Evolutionary conservation across 2,113 vertebrate species (phyloP), one percentile per base, ranked within the genome.

Genomic region (Brachionichthys hirsutus): DNA sequence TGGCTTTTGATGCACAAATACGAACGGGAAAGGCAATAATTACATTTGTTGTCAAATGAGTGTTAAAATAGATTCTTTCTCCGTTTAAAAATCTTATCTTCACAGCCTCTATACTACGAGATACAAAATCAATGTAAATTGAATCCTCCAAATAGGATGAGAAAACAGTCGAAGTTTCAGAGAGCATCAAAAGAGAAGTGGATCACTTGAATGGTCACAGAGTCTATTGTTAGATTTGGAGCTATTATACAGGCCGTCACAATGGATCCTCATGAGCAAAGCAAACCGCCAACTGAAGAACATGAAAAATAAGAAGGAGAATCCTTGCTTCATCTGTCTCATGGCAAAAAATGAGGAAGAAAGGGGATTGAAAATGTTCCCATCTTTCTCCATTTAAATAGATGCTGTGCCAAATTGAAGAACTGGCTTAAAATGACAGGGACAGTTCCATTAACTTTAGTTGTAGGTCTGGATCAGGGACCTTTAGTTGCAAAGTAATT

Each of bases 221-320:
- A 62, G 19, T 42, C 41, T 45, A 55, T 61, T 78, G 84, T 77
- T 83, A 52, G 35, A 66, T 71, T 80, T 60, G 67, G 40, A 69
- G 47, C 56, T 40, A 50, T 30, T 55, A 45, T 46, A 41, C 19
- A 41, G 40, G 47, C 40, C 3, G 1, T 41, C 67, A 73, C 15
- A 62, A 43, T 58, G 43, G 16, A 17, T 70, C 34, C 34, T 57
- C 18, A 1, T 34, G 40, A 57, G 42, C 19, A 63, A 67, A 59
- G 13, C 7, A 60, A 67, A 24, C 43, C 61, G 34, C 17, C 18
- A 19, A 16, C 2, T 20, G 36, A 1, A 54, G 22, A 59, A 51
- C 14, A 22, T n/a, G n/a, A 40, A 63, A 56, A 49, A 58, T n/a
- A 43, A 54, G 57, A 24, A 50, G 60, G 14, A 53, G 48, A 19